A percentile compares a stretch with the other conserved stretches of the same genome.
phyloP scores from a whole-genome alignment of 2,888 invertebrate genomes.

The Glaucopsyche alexis region DNA sequence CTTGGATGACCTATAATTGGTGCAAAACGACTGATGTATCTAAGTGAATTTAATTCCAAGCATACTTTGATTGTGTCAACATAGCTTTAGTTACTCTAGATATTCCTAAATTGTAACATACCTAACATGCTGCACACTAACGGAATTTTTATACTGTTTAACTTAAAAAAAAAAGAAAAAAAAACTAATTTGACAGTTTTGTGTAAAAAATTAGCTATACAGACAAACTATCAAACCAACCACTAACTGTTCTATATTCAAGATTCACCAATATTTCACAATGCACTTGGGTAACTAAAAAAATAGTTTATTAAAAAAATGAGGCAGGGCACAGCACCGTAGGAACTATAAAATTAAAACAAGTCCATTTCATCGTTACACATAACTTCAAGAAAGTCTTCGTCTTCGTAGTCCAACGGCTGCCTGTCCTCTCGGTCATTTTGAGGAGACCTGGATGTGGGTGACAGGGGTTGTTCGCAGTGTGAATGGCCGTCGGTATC shows the following conservation, averaged over 20 bases:
- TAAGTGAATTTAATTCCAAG: too few species aligned
- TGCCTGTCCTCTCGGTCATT: constrained; percentile 55
- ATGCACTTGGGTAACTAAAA: not conserved
- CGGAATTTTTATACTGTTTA: not conserved
- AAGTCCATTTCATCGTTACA: constrained; percentile 86
- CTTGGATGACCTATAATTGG: too few species aligned
- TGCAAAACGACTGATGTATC: too few species aligned
- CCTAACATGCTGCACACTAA: not conserved
- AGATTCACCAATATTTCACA: not conserved
- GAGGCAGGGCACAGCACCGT: constrained; percentile 35
- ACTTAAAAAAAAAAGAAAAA: not conserved
- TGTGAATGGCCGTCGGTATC: constrained; percentile 80
- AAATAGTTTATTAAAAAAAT: constrained; percentile 13
- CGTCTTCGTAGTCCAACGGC: constrained; percentile 77
- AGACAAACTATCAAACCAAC: not conserved
- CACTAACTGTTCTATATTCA: not conserved
- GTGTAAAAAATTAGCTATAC: not conserved
- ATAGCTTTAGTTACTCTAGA: not conserved
- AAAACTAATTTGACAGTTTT: not conserved
- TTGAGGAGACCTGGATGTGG: constrained; percentile 42
- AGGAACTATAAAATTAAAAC: constrained; percentile 65
- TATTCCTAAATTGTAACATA: not conserved
- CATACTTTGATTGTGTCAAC: too few species aligned
- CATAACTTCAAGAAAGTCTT: constrained; percentile 86
- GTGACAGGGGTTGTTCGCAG: constrained; percentile 56